Evolutionary conservation across 2,888 invertebrate genomes (phyloP), one percentile per base, ranked within the genome.

Genomic region (Stegophylla sp.): DNA sequence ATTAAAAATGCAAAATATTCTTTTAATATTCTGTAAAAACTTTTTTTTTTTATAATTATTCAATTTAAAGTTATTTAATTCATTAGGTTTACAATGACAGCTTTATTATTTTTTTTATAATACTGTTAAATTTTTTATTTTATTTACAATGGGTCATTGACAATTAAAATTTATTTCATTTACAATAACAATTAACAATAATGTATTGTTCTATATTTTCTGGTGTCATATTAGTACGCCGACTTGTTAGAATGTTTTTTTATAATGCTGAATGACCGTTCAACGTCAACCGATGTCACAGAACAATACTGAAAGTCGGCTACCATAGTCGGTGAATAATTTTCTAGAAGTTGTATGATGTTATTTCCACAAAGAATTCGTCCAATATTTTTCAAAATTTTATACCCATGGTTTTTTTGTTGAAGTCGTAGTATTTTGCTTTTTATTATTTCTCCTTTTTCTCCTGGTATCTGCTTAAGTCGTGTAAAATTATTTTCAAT

Each of bases 331-430:
- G 26, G 48, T 26, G 51, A 51, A 69, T 69, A 51, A 51, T 69
- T 51, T 69, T 69, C 51, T 4, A 51, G 69, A 69, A 69, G 51
- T 69, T 43, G 20, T 66, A 66, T 3, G 17, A 10, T 34, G n/a
- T 34, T 63, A n/a, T 63, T 63, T 63, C 34, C 63, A 45, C 43
- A 23, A 20, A 51, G 23, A 72, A 72, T 41, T 72, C 56, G 34
- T 41, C 41, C 56, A 56, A 56, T 56, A 71, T 53, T 71, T 71
- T 71, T 71, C 34, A 71, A 15, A 69, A 69, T 53, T 71, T 20
- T 41, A 41, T 64, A 64, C 15, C 34, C 28, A 34, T 28, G 28
- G 63, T 63, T 63, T 63, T 63, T 63, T 34, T 63, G 63, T 63
- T 56, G 23, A 56, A 56, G 9, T 56, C 23, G 51, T 5, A 51